These are phyloP conservation scores for Antechinus stuartii DNA, from an alignment of 2,113 vertebrate species.

Conservation along the genomic window DNA sequence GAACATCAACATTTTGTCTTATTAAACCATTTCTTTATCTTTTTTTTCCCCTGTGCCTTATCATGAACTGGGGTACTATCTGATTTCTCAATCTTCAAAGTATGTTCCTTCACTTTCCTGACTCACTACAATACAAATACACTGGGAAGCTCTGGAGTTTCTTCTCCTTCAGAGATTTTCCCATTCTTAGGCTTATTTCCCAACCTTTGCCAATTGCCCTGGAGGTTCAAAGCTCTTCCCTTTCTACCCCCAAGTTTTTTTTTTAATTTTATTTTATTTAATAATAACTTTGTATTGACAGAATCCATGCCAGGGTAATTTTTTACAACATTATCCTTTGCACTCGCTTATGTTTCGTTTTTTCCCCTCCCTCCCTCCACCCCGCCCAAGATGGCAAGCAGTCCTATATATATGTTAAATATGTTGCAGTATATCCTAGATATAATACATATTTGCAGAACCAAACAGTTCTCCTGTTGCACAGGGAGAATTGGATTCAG, in stretches of 20 bases:
- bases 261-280: no score
- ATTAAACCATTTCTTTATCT: neutral
- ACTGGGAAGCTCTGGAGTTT: constrained; percentile 42
- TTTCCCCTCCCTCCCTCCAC: no score
- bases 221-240: constrained; percentile 70
- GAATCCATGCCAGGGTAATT: no score
- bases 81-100: neutral
- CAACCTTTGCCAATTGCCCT: constrained; percentile 9
- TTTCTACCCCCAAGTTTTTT: constrained; percentile 40
- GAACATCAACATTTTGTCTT: neutral
- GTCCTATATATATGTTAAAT: no score
- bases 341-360: no score
- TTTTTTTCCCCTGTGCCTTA: neutral
- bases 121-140: neutral
- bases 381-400: no score
- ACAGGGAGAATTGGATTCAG: no score
- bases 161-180: constrained; percentile 40
- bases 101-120: neutral
- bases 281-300: no score
- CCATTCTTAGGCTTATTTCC: neutral
- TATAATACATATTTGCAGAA: no score
- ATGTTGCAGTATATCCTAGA: no score
- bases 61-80: neutral
- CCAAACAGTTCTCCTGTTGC: no score
- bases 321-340: no score